phyloP scores from a whole-genome alignment of 2,113 vertebrate species.

The Scatophagus argus region DNA sequence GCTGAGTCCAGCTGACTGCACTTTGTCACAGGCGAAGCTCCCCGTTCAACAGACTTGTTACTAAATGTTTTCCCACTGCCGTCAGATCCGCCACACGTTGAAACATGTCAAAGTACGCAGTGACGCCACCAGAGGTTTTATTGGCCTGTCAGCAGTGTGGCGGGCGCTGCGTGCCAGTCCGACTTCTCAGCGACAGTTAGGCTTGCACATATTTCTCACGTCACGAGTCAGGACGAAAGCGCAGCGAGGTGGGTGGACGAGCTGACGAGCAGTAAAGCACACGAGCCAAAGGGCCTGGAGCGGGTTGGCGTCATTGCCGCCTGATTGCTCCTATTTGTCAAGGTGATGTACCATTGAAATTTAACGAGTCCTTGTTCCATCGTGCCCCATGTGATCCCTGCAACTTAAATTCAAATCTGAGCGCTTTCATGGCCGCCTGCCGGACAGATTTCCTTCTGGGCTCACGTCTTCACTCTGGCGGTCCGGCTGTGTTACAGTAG shows the following conservation, averaged over 20 bases:
- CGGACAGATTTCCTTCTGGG: not conserved
- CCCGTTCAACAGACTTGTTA: slow-evolving; percentile 57
- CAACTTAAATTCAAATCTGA: not conserved
- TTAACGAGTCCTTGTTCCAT: not conserved
- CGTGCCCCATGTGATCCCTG: not conserved
- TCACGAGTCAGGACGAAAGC: slow-evolving; percentile 26
- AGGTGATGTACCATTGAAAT: not conserved
- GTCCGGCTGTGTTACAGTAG: not conserved
- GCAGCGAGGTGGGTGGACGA: slow-evolving; percentile 39
- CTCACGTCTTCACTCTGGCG: too few species aligned
- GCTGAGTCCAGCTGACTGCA: slow-evolving; percentile 49
- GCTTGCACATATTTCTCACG: slow-evolving; percentile 33
- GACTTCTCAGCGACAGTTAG: slow-evolving; percentile 47
- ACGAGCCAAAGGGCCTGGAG: slow-evolving; percentile 4
- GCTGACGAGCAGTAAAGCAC: slow-evolving; percentile 11
- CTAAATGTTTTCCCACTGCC: slow-evolving; percentile 56
- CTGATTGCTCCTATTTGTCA: not conserved
- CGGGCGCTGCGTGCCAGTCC: not conserved
- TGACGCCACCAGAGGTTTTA: slow-evolving; percentile 40
- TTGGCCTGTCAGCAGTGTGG: slow-evolving; percentile 8
- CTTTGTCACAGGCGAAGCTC: slow-evolving; percentile 38
- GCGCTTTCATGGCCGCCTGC: not conserved
- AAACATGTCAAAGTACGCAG: slow-evolving; percentile 49
- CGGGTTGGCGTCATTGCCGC: not conserved
- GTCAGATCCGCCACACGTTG: slow-evolving; percentile 27